These are phyloP conservation scores for Myotis yumanensis DNA, from an alignment of 2,113 vertebrate species.

Conservation along the genomic window DNA sequence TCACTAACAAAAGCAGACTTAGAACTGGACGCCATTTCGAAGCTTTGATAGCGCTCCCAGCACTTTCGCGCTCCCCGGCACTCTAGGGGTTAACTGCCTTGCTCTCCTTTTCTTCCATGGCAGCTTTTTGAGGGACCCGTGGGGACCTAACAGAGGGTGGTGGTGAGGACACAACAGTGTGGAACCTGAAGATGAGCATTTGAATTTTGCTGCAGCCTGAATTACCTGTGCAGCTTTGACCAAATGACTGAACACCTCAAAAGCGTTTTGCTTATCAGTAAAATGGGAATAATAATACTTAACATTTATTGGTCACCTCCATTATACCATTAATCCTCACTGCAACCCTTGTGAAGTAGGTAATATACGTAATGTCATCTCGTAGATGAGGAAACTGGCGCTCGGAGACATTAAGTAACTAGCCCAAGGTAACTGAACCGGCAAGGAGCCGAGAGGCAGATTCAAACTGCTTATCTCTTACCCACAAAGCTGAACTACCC, in stretches of 20 bases:
- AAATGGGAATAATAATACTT: neutral
- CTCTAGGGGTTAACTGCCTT: conserved; percentile 4
- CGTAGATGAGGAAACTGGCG: neutral
- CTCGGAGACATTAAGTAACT: neutral
- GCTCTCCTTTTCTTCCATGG: neutral
- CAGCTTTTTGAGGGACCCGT: neutral
- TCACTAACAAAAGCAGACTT: too few species aligned
- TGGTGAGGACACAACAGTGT: accelerated
- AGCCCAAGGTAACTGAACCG: neutral
- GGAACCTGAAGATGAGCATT: neutral
- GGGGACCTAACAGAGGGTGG: neutral
- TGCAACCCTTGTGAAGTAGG: neutral
- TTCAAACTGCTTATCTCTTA: neutral
- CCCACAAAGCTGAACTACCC: neutral
- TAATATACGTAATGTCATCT: accelerated
- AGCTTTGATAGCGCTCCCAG: too few species aligned
- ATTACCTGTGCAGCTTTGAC: neutral
- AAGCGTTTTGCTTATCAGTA: neutral
- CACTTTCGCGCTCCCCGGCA: too few species aligned
- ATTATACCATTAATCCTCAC: neutral
- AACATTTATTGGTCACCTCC: neutral
- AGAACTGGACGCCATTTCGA: too few species aligned
- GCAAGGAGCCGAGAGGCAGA: neutral
- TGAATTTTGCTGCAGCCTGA: neutral
- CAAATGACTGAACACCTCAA: neutral